These are phyloP conservation scores for Himalopsyche kuldschensis DNA, from an alignment of 2,888 invertebrate species.

Conservation along the genomic window DNA sequence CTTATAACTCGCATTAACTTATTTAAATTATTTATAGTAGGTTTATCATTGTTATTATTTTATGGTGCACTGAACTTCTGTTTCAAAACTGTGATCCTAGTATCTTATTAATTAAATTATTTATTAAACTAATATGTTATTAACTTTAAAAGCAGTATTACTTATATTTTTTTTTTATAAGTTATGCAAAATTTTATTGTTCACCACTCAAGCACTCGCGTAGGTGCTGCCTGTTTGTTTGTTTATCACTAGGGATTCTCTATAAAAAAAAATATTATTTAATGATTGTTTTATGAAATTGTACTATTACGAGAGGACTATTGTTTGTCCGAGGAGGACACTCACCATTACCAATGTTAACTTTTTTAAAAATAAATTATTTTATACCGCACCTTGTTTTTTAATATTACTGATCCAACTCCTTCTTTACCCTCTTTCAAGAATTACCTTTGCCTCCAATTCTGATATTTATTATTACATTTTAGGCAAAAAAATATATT, in stretches of 20 bases:
- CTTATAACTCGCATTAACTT: neutral
- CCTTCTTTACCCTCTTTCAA: no score
- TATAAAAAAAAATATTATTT: neutral
- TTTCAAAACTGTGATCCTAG: slow-evolving; percentile 26
- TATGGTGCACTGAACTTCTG: slow-evolving; percentile 13
- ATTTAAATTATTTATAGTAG: neutral
- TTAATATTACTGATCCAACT: neutral
- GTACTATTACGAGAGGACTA: neutral
- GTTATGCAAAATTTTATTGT: neutral
- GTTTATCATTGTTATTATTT: neutral
- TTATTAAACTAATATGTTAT: neutral
- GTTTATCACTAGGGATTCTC: neutral
- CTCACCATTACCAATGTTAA: neutral
- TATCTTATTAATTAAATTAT: slow-evolving; percentile 4
- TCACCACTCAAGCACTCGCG: neutral
- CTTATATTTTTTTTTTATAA: neutral
- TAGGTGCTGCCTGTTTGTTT: neutral
- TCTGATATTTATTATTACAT: no score
- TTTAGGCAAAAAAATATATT: no score
- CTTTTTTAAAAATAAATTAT: neutral
- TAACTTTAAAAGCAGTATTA: neutral
- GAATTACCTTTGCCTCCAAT: no score
- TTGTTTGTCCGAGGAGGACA: neutral
- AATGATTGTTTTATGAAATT: neutral
- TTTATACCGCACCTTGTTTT: neutral